A percentile compares a stretch with the other conserved stretches of the same genome.
Conservation (phyloP, 1,140 invertebrate species). For the Anagrus nilaparvatae region DNA sequence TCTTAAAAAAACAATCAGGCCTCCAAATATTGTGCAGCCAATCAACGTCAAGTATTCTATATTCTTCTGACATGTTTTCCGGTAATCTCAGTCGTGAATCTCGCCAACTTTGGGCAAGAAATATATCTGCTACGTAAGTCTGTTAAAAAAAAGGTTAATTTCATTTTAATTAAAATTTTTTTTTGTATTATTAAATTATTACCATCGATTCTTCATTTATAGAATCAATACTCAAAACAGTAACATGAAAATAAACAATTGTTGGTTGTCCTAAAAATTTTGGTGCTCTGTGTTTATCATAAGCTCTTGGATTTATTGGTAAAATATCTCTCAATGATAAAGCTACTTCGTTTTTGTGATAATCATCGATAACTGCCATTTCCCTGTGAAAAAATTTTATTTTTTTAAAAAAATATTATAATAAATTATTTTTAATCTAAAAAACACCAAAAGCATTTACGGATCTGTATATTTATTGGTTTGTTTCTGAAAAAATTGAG, state of each 20-base stretch:
- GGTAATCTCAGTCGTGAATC: conserved; percentile 75
- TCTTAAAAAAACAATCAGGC: conserved; percentile 88
- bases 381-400: conserved; percentile 27
- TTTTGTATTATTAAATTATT: conserved; percentile 24
- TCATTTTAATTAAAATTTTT: background rate
- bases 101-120: conserved; percentile 83
- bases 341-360: conserved; percentile 36
- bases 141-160: conserved; percentile 34
- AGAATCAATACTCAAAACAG: conserved; percentile 75
- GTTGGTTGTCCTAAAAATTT: conserved; percentile 76
- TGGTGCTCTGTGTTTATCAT: conserved; percentile 82
- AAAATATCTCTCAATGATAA: conserved; percentile 71
- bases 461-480: too few relatives aligned
- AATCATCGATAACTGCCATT: conserved; percentile 34
- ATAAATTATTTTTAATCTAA: too few relatives aligned
- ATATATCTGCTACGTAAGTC: conserved; percentile 89
- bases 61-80: conserved; percentile 87
- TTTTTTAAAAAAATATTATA: too few relatives aligned
- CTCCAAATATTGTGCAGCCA: conserved; percentile 87
- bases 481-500: too few relatives aligned
- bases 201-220: conserved; percentile 92
- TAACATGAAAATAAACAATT: conserved; percentile 80
- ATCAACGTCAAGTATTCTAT: conserved; percentile 78
- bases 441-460: too few relatives aligned
- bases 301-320: conserved; percentile 71